Evolutionary conservation across 2,797 vertebrate genomes (phyloP), one percentile per base, ranked within the genome.

Genomic region (Enteromius anoplus): DNA sequence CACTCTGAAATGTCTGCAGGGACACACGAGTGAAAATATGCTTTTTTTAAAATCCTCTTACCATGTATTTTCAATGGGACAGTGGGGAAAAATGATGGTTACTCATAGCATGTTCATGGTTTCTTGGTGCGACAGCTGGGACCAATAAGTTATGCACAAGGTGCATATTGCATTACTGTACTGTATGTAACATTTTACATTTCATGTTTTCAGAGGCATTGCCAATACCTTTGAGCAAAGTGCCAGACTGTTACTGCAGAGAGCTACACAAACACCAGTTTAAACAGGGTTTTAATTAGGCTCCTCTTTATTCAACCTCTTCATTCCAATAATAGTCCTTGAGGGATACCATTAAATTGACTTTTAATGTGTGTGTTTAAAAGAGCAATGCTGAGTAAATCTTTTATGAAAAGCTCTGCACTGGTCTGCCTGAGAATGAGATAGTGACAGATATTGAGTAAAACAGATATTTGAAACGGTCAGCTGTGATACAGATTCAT

Each of bases 341-440:
- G 42, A 83, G 85, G 81, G 76, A 51, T 83, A 60, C 55, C 40
- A 69, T 79, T 75, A 80, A 83, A 83, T 80, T 83, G 71, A 75
- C 80, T 69, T 85, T 85, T 80, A 69, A 81, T 85, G 65, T 70
- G 84, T 81, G 80, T 73, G 66, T 75, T 60, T 85, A 70, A 83
- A 83, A 77, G 73, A 70, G 65, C 26, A 83, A 70, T 1, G 40
- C 73, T 69, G 49, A 77, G 62, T 19, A 83, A 83, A 70, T 69
- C 51, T 60, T 68, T 68, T 40, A 76, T 76, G 49, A 82, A 40
- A 75, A 53, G 62, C 47, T 68, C 71, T 42, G 34, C 62, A 45
- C 11, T 68, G 37, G 32, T 65, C 29, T 53, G 11, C 26, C 49
- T 62, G 53, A 37, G 55, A 81, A 66, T 42, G 17, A 15, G 62